These are phyloP conservation scores for Pammene aurita DNA, from an alignment of 2,888 invertebrate species.

Conservation along the genomic window DNA sequence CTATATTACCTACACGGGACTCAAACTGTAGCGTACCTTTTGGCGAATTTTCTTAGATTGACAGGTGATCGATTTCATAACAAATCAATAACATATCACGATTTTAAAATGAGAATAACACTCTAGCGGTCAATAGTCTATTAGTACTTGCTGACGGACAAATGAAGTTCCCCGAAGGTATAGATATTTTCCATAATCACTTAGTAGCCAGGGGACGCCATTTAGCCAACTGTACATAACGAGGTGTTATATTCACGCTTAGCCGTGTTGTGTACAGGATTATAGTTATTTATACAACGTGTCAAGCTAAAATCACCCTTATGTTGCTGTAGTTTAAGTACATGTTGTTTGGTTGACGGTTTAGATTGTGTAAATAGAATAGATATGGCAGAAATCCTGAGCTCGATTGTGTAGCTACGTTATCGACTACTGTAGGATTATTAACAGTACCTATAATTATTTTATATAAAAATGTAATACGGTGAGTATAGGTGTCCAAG, in stretches of 20 bases:
- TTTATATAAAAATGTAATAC: too few species aligned
- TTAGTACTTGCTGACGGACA: background rate
- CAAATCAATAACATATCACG: too few species aligned
- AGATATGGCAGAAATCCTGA: constrained; percentile 10
- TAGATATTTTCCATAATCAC: constrained; percentile 17
- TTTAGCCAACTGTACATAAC: constrained; percentile 38
- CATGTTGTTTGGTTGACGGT: background rate
- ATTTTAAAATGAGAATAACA: too few species aligned
- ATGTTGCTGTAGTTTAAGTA: background rate
- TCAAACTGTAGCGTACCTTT: too few species aligned
- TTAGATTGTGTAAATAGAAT: background rate
- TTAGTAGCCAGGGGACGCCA: constrained; percentile 28
- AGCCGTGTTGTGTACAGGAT: constrained; percentile 9
- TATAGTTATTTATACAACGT: background rate
- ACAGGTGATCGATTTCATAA: too few species aligned
- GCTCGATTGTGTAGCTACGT: background rate
- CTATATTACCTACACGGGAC: too few species aligned
- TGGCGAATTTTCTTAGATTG: too few species aligned
- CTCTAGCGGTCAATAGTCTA: background rate
- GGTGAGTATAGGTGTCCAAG: too few species aligned
- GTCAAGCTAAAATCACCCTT: constrained; percentile 5
- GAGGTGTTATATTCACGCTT: constrained; percentile 40
- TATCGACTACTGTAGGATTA: too few species aligned
- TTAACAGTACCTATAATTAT: too few species aligned
- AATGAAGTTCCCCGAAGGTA: background rate